Conservation (phyloP, 2,113 vertebrate species). For the Hydropotes inermis region DNA sequence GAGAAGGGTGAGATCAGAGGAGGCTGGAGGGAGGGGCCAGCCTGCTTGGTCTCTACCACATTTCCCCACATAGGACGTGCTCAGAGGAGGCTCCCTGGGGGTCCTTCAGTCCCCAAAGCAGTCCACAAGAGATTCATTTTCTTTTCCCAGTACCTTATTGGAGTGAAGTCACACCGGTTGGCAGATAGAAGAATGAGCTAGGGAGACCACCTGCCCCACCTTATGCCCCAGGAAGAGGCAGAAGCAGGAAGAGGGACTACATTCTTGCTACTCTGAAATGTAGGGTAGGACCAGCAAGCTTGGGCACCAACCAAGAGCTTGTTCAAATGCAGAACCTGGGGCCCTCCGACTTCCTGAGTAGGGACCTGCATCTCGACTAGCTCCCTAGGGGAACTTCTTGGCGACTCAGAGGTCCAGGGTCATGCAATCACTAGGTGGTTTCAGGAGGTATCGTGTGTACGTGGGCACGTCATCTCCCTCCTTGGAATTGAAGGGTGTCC, state of each 20-base stretch:
- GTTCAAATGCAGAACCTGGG: not conserved
- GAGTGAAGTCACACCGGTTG: not conserved
- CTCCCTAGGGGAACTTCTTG: not conserved
- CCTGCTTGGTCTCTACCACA: not conserved
- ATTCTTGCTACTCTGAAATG: not conserved
- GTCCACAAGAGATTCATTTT: not conserved
- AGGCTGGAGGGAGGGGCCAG: not conserved
- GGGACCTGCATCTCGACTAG: not conserved
- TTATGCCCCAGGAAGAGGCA: not conserved
- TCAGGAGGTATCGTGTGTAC: rapidly evolving
- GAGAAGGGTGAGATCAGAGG: conserved; percentile 9
- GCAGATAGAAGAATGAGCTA: not conserved
- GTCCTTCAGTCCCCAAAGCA: not conserved
- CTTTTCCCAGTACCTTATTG: not conserved
- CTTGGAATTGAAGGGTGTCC: not conserved
- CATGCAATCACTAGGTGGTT: not conserved
- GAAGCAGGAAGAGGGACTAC: not conserved
- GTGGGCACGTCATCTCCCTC: not conserved
- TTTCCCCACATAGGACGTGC: conserved; percentile 2
- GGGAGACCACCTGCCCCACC: not conserved
- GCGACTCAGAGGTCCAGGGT: not conserved
- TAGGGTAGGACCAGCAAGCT: not conserved
- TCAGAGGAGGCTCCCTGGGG: not conserved
- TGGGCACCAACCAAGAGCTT: not conserved
- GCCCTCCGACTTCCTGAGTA: not conserved